These are phyloP conservation scores for Microplitis demolitor DNA, from an alignment of 1,140 invertebrate genomes.

Conservation along the genomic window DNA sequence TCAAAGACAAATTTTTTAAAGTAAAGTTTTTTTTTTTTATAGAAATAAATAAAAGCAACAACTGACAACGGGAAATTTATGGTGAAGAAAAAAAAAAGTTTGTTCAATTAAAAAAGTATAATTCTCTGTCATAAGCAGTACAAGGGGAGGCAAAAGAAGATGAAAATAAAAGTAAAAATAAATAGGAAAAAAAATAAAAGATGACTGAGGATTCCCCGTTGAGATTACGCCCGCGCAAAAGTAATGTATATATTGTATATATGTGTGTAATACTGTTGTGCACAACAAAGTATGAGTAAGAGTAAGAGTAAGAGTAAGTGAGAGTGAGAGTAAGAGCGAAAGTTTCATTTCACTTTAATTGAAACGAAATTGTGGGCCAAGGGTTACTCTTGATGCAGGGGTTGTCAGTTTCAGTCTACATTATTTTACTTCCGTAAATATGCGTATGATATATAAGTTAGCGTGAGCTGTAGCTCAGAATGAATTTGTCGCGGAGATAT, in stretches of 20 bases:
- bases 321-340: background rate
- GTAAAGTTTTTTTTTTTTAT: too few species aligned
- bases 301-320: too few species aligned
- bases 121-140: slow-evolving; percentile 26
- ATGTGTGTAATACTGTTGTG: too few species aligned
- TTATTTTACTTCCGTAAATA: too few species aligned
- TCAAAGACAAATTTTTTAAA: too few species aligned
- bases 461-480: too few species aligned
- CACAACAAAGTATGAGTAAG: background rate
- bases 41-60: slow-evolving; percentile 3
- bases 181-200: background rate
- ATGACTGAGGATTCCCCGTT: background rate
- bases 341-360: slow-evolving; percentile 34
- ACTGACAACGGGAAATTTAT: slow-evolving; percentile 17
- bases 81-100: slow-evolving; percentile 9
- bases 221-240: background rate
- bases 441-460: too few species aligned
- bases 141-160: too few species aligned
- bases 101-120: slow-evolving; percentile 33
- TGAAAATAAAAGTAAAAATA: background rate
- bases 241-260: background rate
- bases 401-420: slow-evolving; percentile 2
- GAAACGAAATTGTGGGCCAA: slow-evolving; percentile 28
- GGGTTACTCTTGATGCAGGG: background rate
- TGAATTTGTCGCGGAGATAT: too few species aligned